phyloP scores from a whole-genome alignment of 2,888 invertebrate genomes.

The Mythimna loreyi region DNA sequence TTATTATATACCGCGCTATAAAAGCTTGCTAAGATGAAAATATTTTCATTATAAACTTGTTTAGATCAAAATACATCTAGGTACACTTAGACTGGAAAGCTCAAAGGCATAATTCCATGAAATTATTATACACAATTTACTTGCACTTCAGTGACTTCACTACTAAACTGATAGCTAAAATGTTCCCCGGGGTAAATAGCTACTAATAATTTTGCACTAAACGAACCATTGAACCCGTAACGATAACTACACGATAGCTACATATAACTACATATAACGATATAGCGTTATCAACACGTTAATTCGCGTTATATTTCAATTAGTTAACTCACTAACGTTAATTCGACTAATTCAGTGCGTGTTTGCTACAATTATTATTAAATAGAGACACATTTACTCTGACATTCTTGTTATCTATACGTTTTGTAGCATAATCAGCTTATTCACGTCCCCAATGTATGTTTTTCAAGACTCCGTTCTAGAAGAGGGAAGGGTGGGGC shows the following conservation, averaged over 20 bases:
- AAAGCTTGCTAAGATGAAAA: no score
- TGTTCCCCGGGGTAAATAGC: background rate
- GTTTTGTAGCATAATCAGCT: background rate
- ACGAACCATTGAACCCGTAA: constrained; percentile 7
- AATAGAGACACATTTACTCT: background rate
- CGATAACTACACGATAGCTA: no score
- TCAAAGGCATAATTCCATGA: background rate
- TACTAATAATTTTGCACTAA: background rate
- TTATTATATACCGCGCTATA: no score
- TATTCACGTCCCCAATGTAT: no score
- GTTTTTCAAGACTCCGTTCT: no score
- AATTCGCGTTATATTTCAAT: constrained; percentile 20
- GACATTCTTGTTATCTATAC: background rate
- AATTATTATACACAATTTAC: background rate
- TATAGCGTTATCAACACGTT: constrained; percentile 6
- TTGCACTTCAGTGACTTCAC: constrained; percentile 6
- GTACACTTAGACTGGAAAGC: background rate
- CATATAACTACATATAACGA: background rate
- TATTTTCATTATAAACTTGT: no score
- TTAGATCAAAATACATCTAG: no score
- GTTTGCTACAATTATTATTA: constrained; percentile 14
- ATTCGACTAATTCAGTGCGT: background rate
- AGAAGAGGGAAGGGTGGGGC: no score
- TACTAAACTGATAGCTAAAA: background rate
- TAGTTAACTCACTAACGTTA: constrained; percentile 2